Evolutionary conservation across 1,140 invertebrate genomes (phyloP), one percentile per base, ranked within the genome.

Genomic region (Eubasilissa regina): DNA sequence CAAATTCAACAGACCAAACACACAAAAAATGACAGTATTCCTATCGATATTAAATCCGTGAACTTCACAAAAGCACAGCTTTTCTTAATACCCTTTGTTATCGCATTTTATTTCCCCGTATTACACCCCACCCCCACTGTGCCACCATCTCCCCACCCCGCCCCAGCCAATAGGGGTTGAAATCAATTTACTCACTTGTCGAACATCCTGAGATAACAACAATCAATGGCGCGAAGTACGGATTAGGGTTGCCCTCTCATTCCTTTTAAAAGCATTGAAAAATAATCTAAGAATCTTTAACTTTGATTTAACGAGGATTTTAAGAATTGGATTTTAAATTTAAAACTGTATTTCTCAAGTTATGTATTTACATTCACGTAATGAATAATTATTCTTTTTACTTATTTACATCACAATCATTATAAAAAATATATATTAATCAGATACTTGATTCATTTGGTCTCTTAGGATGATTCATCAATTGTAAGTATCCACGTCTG

Each of bases 151-250:
- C 56, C 10, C 66, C 56, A 55, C 25, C n/a, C 64, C 25, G 21
- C 35, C 47, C 64, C 78, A 43, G 56, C 68, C 68, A 73, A 73
- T 73, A 76, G 68, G 81, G 78, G 79, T 58, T 72, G 75, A 80
- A 82, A 82, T 79, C 81, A 82, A 82, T 82, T 82, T 82, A 78
- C 81, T 82, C 81, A 82, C 75, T 82, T 82, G 81, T 82, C 81
- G 81, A 79, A 79, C 78, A 77, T 82, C 78, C 81, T 75, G 75
- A 60, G 81, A 82, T 82, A 82, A 82, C 81, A 80, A 82, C 81
- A 82, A 82, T 79, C 81, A 77, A 81, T 81, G 80, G 47, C 19
- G 68, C 45, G 79, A 73, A 73, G 68, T 8, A 53, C 70, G 19
- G 73, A 80, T 60, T 55, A 73, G 55, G 68, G 45, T 21, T 73